These are phyloP conservation scores for Aspidiotus destructor DNA, from an alignment of 2,888 invertebrate genomes.

Conservation along the genomic window DNA sequence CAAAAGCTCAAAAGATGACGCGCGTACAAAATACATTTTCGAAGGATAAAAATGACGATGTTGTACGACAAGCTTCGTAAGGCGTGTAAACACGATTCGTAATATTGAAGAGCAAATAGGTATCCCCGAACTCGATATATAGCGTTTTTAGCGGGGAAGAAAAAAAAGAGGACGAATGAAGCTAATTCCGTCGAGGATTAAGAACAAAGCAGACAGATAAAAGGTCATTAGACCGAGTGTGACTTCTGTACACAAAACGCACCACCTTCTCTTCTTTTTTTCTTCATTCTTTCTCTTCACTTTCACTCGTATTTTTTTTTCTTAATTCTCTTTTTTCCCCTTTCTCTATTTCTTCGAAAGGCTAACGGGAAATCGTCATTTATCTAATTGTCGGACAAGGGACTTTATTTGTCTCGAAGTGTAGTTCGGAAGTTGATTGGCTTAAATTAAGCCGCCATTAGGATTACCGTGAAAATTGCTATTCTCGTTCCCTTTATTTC, in stretches of 20 bases:
- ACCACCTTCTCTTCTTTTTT: background rate
- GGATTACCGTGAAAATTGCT: conserved; percentile 19
- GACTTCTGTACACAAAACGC: conserved; percentile 1
- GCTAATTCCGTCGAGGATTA: conserved; percentile 27
- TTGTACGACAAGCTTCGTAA: no score
- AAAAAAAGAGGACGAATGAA: background rate
- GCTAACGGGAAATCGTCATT: conserved; percentile 29
- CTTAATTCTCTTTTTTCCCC: background rate
- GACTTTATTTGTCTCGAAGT: conserved; percentile 25
- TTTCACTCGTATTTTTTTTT: no score
- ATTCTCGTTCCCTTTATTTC: background rate
- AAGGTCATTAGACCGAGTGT: conserved; percentile 22
- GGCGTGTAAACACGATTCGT: no score
- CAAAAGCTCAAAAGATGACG: no score
- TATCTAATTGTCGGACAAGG: conserved; percentile 33
- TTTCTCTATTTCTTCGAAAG: conserved; percentile 2
- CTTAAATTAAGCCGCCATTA: conserved; percentile 31
- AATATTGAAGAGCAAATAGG: no score
- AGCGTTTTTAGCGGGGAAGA: no score
- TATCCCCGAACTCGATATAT: no score
- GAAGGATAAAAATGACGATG: no score
- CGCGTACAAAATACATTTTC: no score
- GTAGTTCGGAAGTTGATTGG: conserved; percentile 24
- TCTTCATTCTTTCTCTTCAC: no score
- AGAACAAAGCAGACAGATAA: conserved; percentile 26